Conservation (phyloP, 2,797 vertebrate species). For the Gambelia wislizenii region DNA sequence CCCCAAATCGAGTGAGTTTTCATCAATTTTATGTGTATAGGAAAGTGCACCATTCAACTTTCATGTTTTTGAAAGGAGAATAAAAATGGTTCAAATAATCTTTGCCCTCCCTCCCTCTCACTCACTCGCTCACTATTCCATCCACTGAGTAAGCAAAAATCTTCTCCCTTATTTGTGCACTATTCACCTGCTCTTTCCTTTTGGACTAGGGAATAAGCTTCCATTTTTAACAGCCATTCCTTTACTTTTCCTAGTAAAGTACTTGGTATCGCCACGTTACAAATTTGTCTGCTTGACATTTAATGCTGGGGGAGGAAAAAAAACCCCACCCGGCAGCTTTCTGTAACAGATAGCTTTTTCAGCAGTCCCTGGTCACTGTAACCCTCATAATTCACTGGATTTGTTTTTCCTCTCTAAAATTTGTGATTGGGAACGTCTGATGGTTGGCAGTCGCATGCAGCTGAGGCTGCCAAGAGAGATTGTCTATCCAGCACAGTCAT, state of each 20-base stretch:
- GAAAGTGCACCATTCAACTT: neutral
- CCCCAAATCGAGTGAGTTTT: neutral
- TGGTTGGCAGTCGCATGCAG: constrained; percentile 62
- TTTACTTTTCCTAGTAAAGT: constrained; percentile 33
- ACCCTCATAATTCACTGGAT: constrained; percentile 70
- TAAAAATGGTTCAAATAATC: neutral
- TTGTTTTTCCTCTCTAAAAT: constrained; percentile 70
- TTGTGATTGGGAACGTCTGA: constrained; percentile 58
- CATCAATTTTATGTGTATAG: neutral
- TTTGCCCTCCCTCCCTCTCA: neutral
- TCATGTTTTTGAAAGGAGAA: neutral
- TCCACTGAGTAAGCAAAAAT: neutral
- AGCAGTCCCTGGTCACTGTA: constrained; percentile 69
- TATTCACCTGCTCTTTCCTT: neutral
- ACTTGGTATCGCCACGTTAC: constrained; percentile 8
- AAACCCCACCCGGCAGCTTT: constrained; percentile 28
- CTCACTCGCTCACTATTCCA: neutral
- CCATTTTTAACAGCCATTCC: constrained; percentile 37
- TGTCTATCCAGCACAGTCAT: constrained; percentile 14
- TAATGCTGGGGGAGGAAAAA: constrained; percentile 45
- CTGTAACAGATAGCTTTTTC: constrained; percentile 33
- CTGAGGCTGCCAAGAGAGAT: constrained; percentile 65
- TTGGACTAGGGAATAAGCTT: constrained; percentile 4
- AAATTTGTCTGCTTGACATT: constrained; percentile 35
- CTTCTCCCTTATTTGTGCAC: neutral